phyloP scores from a whole-genome alignment of 2,113 vertebrate species.

The Psittacula cyanocephala region DNA sequence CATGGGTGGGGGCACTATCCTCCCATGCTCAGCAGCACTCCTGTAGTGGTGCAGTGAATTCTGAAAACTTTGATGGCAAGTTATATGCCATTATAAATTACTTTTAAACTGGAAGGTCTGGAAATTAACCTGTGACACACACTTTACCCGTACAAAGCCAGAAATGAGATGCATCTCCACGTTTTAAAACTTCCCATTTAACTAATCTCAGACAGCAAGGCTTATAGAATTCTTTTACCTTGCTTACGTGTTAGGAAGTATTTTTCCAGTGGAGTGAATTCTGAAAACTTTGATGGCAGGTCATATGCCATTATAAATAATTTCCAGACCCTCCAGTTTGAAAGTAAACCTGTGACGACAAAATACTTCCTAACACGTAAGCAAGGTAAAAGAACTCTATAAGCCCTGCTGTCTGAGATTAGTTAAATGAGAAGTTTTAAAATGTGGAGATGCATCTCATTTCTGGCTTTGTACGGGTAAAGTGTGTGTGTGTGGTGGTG shows the following conservation, averaged over 20 bases:
- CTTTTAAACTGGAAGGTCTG: no score
- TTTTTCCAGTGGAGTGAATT: neutral
- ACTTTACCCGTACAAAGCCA: neutral
- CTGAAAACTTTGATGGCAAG: neutral
- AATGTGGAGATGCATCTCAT: neutral
- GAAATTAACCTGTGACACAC: neutral
- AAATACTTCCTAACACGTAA: neutral
- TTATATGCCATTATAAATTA: neutral
- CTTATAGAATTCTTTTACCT: neutral
- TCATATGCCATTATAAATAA: neutral
- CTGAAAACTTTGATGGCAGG: no score
- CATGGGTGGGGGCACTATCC: neutral
- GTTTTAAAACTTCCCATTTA: neutral
- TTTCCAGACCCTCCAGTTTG: neutral
- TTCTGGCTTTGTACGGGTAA: neutral
- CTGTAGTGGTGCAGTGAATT: neutral
- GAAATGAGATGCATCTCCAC: neutral
- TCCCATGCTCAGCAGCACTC: neutral
- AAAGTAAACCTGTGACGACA: neutral
- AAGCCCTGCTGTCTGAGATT: neutral
- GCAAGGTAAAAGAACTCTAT: neutral
- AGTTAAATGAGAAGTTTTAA: neutral
- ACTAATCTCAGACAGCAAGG: neutral
- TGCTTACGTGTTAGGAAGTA: neutral
- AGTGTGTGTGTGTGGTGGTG: neutral